Conservation (phyloP, 2,113 vertebrate genomes). For the Prinia subflava region DNA sequence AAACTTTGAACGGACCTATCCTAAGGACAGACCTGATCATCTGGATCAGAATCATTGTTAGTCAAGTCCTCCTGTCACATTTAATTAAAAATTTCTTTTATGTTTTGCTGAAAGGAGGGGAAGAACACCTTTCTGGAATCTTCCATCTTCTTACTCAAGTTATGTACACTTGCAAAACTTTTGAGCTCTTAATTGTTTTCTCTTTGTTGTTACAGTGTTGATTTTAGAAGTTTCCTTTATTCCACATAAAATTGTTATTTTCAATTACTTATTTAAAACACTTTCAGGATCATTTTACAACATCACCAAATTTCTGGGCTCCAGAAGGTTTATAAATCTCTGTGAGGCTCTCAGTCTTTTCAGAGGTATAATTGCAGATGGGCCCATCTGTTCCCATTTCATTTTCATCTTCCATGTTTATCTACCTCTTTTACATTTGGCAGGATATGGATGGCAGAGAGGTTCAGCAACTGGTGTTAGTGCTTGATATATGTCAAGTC, state of each 20-base stretch:
- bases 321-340: conserved; percentile 31
- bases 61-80: background rate
- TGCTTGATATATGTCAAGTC: background rate
- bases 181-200: background rate
- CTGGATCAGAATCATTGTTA: background rate
- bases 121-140: background rate
- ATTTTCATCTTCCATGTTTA: conserved; percentile 10
- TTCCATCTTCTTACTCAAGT: background rate
- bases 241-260: background rate
- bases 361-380: conserved; percentile 19
- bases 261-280: background rate
- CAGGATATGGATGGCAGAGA: background rate
- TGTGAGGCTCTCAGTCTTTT: background rate
- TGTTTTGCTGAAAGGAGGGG: rapidly evolving
- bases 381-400: conserved; percentile 29
- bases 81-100: background rate
- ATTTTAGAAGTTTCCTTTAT: background rate
- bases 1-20: background rate
- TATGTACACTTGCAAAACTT: background rate
- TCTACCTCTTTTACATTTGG: background rate
- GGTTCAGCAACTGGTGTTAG: background rate
- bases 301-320: background rate
- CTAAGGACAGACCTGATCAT: background rate
- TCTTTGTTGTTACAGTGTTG: background rate
- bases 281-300: conserved; percentile 7